Percentiles rank a stretch among this genome's conserved stretches.
phyloP scores from a whole-genome alignment of 2,888 invertebrate genomes.

The Polydrusus pterygomalis region DNA sequence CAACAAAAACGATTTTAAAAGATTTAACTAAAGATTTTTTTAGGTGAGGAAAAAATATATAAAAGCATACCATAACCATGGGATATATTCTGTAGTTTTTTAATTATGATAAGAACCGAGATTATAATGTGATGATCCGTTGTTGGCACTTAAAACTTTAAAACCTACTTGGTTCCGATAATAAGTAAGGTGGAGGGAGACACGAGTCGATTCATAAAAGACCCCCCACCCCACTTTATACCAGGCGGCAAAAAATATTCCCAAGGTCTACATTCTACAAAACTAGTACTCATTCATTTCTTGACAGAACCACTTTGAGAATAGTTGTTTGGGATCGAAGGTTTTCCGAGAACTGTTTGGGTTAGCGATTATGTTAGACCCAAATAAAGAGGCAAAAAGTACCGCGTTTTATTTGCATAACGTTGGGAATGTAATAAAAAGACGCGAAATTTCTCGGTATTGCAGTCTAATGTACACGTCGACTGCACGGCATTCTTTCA shows the following conservation, averaged over 20 bases:
- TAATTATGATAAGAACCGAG: too few species aligned
- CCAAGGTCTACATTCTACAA: conserved; percentile 17
- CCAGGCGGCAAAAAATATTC: background rate
- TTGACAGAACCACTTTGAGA: conserved; percentile 19
- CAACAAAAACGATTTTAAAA: too few species aligned
- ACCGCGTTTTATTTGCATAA: conserved; percentile 42
- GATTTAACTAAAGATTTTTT: too few species aligned
- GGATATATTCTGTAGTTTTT: too few species aligned
- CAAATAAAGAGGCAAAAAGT: conserved; percentile 38
- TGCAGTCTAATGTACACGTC: conserved; percentile 20
- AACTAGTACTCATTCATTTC: conserved; percentile 30
- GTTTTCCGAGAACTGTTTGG: conserved; percentile 38
- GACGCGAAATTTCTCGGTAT: conserved; percentile 29
- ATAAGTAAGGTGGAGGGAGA: too few species aligned
- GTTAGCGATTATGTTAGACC: conserved; percentile 37
- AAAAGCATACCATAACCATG: too few species aligned
- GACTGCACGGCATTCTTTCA: conserved; percentile 30
- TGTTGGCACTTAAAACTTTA: too few species aligned
- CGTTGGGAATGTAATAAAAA: conserved; percentile 35
- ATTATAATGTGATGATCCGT: too few species aligned
- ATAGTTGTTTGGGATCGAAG: conserved; percentile 22
- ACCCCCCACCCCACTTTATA: background rate
- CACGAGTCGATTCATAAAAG: too few species aligned
- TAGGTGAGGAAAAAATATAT: too few species aligned
- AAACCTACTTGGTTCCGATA: too few species aligned